Percentiles rank a stretch among this genome's conserved stretches.
Evolutionary conservation across 30 jellyfish, hydroid and myxozoan species (phyloP).

Genomic region (Turritopsis rubra): DNA sequence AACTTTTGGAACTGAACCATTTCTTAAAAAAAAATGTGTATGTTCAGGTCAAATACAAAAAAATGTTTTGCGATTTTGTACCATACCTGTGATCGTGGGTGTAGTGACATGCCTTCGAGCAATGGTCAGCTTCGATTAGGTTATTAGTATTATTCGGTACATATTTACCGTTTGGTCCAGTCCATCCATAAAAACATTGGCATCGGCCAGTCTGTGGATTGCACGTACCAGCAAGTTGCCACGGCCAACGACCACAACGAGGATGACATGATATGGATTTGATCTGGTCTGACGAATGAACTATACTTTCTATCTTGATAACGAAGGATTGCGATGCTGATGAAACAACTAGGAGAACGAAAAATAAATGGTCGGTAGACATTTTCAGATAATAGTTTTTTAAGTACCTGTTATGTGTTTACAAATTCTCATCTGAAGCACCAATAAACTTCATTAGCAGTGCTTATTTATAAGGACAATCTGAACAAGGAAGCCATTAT

Average conservation of each 20-base stretch:
- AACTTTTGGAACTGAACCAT: too few relatives aligned
- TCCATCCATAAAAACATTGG: conserved; percentile 20
- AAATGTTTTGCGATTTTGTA: not conserved
- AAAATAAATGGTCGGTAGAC: not conserved
- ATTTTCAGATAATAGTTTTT: not conserved
- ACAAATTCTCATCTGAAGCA: too few relatives aligned
- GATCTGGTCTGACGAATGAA: not conserved
- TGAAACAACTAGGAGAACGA: not conserved
- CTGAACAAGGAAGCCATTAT: not conserved
- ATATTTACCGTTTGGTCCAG: conserved; percentile 12
- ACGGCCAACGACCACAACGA: conserved; percentile 17
- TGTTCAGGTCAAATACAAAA: not conserved
- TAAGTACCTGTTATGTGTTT: too few relatives aligned
- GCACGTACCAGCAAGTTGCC: conserved; percentile 21
- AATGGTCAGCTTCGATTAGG: conserved; percentile 12
- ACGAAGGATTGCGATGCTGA: not conserved
- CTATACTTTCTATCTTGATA: not conserved
- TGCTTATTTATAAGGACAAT: not conserved
- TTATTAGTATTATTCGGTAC: not conserved
- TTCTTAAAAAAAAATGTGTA: too few relatives aligned
- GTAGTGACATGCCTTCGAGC: conserved; percentile 22
- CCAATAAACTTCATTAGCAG: not conserved
- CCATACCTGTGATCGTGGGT: conserved; percentile 22
- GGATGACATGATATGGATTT: conserved; percentile 18
- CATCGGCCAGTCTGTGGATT: conserved; percentile 9